Percentiles rank a stretch among this genome's conserved stretches.
phyloP scores from a whole-genome alignment of 2,113 vertebrate species.

The Egretta garzetta region DNA sequence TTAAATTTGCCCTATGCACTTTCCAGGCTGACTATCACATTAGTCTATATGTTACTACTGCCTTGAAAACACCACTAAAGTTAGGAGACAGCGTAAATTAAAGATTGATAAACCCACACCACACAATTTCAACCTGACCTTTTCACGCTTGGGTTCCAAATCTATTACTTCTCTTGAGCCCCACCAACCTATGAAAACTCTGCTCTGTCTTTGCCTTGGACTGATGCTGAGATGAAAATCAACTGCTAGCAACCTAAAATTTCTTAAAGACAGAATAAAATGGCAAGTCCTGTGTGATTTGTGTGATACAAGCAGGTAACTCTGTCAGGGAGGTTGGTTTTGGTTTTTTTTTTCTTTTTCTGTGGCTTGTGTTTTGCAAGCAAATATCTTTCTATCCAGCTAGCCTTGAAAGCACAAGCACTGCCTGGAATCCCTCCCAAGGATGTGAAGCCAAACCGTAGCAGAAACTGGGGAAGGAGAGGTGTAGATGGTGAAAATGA shows the following conservation, averaged over 20 bases:
- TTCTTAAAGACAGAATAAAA: not conserved
- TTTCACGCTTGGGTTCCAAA: not conserved
- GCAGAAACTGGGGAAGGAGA: not conserved
- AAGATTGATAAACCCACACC: not conserved
- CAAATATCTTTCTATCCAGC: not conserved
- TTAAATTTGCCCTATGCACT: not conserved
- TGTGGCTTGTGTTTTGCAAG: not conserved
- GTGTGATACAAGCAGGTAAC: not conserved
- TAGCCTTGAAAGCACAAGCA: not conserved
- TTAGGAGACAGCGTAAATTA: not conserved
- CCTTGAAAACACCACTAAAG: not conserved
- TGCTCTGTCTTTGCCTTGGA: not conserved
- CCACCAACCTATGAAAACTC: not conserved
- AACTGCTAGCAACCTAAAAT: not conserved
- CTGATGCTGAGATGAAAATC: not conserved
- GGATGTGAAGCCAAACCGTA: not conserved
- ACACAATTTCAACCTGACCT: not conserved
- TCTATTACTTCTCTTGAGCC: not conserved
- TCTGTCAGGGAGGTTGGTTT: not conserved
- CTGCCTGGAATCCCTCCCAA: not conserved
- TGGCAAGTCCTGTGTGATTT: not conserved
- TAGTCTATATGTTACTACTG: not conserved
- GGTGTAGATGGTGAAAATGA: not conserved
- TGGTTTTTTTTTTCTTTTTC: not conserved
- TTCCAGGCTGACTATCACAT: not conserved